A percentile compares a stretch with the other conserved stretches of the same genome.
Evolutionary conservation across 92 coral and sea anemone genomes (phyloP).

Genomic region (Hydrozoanthus gracilis): DNA sequence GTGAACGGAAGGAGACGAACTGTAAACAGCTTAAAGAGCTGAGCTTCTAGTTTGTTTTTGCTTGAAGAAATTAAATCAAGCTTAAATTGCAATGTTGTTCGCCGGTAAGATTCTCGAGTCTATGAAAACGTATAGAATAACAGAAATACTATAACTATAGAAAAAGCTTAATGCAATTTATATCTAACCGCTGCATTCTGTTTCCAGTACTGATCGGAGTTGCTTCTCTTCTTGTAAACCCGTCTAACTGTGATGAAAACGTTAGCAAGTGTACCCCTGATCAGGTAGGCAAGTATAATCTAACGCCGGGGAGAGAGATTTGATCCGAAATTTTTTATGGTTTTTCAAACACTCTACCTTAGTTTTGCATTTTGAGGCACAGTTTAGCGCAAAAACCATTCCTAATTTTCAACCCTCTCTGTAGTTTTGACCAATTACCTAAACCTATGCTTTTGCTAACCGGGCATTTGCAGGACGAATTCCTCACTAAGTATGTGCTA

Average conservation of each 20-base stretch:
- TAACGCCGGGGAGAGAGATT: background rate
- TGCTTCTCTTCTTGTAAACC: background rate
- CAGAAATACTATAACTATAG: background rate
- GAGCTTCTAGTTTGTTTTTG: background rate
- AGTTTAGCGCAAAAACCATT: too few relatives aligned
- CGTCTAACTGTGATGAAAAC: background rate
- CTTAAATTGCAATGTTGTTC: background rate
- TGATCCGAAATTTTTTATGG: background rate
- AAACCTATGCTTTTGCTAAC: too few relatives aligned
- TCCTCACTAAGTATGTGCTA: too few relatives aligned
- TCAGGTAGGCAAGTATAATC: background rate
- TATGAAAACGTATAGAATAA: background rate
- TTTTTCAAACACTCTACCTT: background rate
- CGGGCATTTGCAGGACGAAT: too few relatives aligned
- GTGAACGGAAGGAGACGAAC: background rate
- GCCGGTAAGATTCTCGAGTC: background rate
- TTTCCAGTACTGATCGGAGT: slow-evolving; percentile 5
- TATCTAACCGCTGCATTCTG: background rate
- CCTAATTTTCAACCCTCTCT: too few relatives aligned
- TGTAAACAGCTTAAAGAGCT: background rate
- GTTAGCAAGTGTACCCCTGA: background rate
- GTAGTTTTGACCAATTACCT: too few relatives aligned
- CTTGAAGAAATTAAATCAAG: background rate
- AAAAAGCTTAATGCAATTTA: background rate
- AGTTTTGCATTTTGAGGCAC: background rate